Evolutionary conservation across 2,797 vertebrate genomes (phyloP).

Genomic region (Basileuterus tristriatus): DNA sequence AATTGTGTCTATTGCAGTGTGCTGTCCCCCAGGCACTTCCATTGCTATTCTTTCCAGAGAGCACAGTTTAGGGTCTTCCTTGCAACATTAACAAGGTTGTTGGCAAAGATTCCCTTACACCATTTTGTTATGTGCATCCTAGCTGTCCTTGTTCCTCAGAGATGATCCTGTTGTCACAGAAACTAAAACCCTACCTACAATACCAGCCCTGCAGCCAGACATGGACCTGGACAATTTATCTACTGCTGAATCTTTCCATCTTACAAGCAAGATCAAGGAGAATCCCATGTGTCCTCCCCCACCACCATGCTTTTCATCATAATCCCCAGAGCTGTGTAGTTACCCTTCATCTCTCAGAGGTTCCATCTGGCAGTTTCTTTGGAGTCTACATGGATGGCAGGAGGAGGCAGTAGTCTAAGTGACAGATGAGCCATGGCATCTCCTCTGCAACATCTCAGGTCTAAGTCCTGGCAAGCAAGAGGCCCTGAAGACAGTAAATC

Average conservation of each 20-base stretch:
- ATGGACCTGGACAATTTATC: not conserved
- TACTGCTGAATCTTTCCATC: not conserved
- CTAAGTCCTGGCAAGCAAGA: not conserved
- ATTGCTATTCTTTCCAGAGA: not conserved
- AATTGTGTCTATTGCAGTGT: not conserved
- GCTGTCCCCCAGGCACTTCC: not conserved
- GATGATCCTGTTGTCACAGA: not conserved
- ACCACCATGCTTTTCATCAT: not conserved
- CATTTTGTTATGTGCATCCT: not conserved
- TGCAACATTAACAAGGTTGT: not conserved
- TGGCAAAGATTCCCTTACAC: not conserved
- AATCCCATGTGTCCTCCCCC: not conserved
- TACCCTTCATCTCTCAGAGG: not conserved
- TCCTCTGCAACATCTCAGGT: not conserved
- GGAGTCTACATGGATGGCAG: not conserved
- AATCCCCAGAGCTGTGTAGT: not conserved
- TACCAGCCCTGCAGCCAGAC: not conserved
- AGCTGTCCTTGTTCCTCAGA: not conserved
- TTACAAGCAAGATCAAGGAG: not conserved
- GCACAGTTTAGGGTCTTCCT: not conserved
- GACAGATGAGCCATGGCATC: not conserved
- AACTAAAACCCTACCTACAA: not conserved
- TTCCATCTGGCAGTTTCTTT: not conserved
- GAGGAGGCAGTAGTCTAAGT: not conserved
- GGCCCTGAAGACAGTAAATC: not conserved